phyloP scores from a whole-genome alignment of 2,797 vertebrate genomes.

The Pseudochirops cupreus region DNA sequence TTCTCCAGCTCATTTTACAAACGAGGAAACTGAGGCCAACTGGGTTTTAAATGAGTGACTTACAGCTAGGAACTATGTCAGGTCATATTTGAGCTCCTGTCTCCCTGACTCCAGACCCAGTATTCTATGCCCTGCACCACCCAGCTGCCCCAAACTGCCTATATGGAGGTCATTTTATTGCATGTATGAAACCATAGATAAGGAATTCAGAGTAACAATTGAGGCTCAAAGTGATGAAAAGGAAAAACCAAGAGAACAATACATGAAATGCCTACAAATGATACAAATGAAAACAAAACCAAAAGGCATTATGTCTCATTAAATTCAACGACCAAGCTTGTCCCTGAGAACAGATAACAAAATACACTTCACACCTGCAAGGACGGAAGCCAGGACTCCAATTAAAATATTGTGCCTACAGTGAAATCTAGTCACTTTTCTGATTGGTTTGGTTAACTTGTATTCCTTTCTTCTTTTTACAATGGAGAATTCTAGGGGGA shows the following conservation, averaged over 20 bases:
- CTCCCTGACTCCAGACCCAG: neutral
- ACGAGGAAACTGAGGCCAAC: neutral
- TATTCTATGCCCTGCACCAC: neutral
- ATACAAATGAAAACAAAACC: neutral
- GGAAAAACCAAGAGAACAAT: neutral
- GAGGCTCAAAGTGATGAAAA: neutral
- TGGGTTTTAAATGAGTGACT: neutral
- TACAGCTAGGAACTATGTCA: neutral
- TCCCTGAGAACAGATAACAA: neutral
- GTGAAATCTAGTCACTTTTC: neutral
- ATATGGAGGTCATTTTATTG: neutral
- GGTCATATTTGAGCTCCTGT: neutral
- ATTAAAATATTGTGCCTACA: too few species aligned
- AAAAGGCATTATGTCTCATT: neutral
- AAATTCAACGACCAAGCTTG: neutral
- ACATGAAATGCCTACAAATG: neutral
- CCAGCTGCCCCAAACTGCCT: neutral
- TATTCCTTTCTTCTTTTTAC: neutral
- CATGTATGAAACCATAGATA: neutral
- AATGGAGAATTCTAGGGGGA: neutral
- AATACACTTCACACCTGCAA: neutral
- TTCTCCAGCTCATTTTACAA: neutral
- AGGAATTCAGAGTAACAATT: neutral
- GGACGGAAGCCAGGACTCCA: neutral
- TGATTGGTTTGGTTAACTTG: neutral